A percentile compares a stretch with the other conserved stretches of the same genome.
These are phyloP conservation scores for Plodia interpunctella DNA, from an alignment of 1,140 invertebrate genomes.

Conservation along the genomic window DNA sequence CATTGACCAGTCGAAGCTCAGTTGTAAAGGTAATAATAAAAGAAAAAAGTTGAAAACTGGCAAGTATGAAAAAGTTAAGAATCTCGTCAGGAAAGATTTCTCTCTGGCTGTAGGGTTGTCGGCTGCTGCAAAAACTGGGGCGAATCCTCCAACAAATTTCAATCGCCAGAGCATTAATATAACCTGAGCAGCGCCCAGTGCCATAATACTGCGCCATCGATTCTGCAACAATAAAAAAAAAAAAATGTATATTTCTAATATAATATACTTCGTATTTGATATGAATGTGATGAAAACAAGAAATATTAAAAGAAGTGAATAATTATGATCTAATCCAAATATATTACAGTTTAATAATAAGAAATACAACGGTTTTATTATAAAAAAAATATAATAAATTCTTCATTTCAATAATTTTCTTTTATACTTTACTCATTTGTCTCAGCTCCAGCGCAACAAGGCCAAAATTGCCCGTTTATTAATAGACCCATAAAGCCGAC, in stretches of 20 bases:
- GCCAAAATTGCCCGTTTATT: neutral
- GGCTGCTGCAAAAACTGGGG: conserved; percentile 89
- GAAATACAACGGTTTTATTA: conserved; percentile 83
- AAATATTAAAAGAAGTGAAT: no score
- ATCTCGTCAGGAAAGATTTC: conserved; percentile 82
- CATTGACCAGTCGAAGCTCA: conserved; percentile 98
- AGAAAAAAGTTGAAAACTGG: conserved; percentile 92
- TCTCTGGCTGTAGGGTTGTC: conserved; percentile 93
- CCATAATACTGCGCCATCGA: conserved; percentile 81
- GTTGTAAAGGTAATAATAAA: conserved; percentile 86
- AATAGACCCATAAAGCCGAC: neutral
- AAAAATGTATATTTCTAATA: no score
- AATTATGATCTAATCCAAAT: no score
- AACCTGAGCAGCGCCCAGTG: conserved; percentile 78
- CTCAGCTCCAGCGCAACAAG: no score
- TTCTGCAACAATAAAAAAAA: conserved; percentile 78
- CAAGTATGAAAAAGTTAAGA: conserved; percentile 92
- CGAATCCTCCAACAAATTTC: conserved; percentile 78
- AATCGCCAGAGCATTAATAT: conserved; percentile 80
- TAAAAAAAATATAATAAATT: conserved; percentile 39
- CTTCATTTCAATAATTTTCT: conserved; percentile 8
- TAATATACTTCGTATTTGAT: no score
- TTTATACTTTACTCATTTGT: neutral
- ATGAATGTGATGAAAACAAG: no score
- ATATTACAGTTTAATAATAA: no score